Base-by-base conservation (phyloP, 2,113 vertebrate species). In the Varanus komodoensis region DNA sequence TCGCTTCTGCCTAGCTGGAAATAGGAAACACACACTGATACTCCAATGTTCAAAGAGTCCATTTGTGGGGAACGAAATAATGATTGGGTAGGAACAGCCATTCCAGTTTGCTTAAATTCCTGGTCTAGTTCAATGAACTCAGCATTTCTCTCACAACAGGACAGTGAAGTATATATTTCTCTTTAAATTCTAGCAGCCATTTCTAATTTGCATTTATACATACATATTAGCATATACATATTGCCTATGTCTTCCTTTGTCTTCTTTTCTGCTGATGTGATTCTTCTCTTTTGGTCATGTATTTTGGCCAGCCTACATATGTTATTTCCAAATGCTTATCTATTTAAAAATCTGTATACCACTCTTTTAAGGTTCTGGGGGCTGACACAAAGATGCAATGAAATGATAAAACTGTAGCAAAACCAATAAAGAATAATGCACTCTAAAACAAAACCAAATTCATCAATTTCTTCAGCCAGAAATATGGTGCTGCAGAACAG, bases 71-170 rank as follows among this genome's bases (percentile, higher is more conserved):
- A 71, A 29, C 23, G 77, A 75, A 83, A 74, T 9, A 85, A 86
- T 68, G 87, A 87, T 89, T 11, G 67, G 71, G 81, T 82, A 83
- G 54, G 71, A 82, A 78, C 67, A 82, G 27, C 81, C 89, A 84
- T 73, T 85, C 82, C 44, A 7, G 67, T 79, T 69, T 78, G 82
- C 82, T 85, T 85, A 50, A 74, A 48, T 85, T 89, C 61, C 83
- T 86, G 75, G 50, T 73, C 67, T 90, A 75, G 83, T 80, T 85
- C 74, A 90, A 57, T 86, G 74, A 90, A 85, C 64, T 54, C 48
- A 71, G 48, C 83, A 44, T 90, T 90, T 80, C 85, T 79, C 74
- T 71, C n/a, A 69, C 6, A 71, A 85, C 69, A 69, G 38, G 48
- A 86, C 9, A 54, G 75, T 69, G 74, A 79, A 75, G 82, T 71